These are phyloP conservation scores for Ectemnius cavifrons DNA, from an alignment of 2,888 invertebrate genomes.

Conservation along the genomic window DNA sequence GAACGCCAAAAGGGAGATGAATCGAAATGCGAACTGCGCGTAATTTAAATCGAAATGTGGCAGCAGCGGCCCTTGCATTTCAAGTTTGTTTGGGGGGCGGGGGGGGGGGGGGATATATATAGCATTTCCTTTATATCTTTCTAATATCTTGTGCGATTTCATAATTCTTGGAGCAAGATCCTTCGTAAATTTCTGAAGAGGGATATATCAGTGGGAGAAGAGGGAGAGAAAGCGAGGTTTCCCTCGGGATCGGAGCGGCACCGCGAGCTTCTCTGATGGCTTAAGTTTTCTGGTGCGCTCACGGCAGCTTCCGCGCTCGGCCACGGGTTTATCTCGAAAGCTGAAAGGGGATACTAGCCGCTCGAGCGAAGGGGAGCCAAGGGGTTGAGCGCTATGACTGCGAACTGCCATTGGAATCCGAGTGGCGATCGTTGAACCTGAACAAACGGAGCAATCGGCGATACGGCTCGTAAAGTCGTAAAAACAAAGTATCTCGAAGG, in stretches of 20 bases:
- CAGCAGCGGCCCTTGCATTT: neutral
- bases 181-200: slow-evolving; percentile 37
- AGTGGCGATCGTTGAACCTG: slow-evolving; percentile 64
- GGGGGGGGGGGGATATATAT: no score
- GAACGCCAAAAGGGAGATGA: neutral
- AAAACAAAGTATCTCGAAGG: slow-evolving; percentile 61
- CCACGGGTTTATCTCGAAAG: slow-evolving; percentile 18
- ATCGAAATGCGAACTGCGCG: neutral
- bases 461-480: slow-evolving; percentile 64
- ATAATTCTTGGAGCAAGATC: slow-evolving; percentile 11
- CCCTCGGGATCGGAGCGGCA: neutral
- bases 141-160: slow-evolving; percentile 29
- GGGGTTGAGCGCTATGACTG: slow-evolving; percentile 36
- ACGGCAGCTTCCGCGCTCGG: slow-evolving; percentile 23
- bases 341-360: slow-evolving; percentile 13
- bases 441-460: slow-evolving; percentile 63
- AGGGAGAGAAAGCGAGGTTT: no score
- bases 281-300: slow-evolving; percentile 43
- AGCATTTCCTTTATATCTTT: slow-evolving; percentile 16
- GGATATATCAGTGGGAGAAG: slow-evolving; percentile 17
- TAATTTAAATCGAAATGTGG: neutral
- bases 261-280: slow-evolving; percentile 43
- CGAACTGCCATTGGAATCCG: slow-evolving; percentile 51
- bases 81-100: no score
- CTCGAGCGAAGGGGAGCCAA: neutral